Conservation (phyloP, 2,113 vertebrate species). For the Scartelaos histophorus region DNA sequence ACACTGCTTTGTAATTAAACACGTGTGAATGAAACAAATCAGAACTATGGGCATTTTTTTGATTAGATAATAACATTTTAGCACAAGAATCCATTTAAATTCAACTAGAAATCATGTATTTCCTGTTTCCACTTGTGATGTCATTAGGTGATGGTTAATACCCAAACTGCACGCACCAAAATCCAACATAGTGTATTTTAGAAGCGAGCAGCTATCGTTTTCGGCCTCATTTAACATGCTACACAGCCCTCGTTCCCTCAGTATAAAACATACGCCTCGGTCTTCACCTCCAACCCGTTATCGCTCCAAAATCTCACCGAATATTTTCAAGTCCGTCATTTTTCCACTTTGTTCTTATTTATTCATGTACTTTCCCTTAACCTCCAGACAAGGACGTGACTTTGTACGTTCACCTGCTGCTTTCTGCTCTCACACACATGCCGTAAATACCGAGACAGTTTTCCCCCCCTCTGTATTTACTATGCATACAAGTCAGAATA, state of each 20-base stretch:
- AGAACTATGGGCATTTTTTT: too few relatives aligned
- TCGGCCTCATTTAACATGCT: not conserved
- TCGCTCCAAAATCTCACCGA: not conserved
- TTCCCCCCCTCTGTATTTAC: not conserved
- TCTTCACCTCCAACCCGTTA: not conserved
- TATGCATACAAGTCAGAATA: not conserved
- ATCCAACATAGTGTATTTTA: not conserved
- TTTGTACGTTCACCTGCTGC: not conserved
- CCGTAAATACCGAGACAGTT: not conserved
- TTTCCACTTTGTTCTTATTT: not conserved
- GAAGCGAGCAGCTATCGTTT: not conserved
- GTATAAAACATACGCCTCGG: not conserved
- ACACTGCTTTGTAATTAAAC: too few relatives aligned
- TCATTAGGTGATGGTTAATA: not conserved
- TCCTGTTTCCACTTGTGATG: too few relatives aligned
- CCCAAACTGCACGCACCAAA: not conserved
- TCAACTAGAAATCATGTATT: too few relatives aligned
- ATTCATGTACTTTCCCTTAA: not conserved
- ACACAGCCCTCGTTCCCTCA: not conserved
- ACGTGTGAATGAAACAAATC: too few relatives aligned
- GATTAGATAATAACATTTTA: too few relatives aligned
- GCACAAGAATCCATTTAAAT: too few relatives aligned
- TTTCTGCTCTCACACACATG: not conserved
- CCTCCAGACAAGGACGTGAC: constrained; percentile 6
- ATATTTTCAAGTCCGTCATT: not conserved